Conservation (phyloP, 2,113 vertebrate species). For the Lophochroa leadbeateri region DNA sequence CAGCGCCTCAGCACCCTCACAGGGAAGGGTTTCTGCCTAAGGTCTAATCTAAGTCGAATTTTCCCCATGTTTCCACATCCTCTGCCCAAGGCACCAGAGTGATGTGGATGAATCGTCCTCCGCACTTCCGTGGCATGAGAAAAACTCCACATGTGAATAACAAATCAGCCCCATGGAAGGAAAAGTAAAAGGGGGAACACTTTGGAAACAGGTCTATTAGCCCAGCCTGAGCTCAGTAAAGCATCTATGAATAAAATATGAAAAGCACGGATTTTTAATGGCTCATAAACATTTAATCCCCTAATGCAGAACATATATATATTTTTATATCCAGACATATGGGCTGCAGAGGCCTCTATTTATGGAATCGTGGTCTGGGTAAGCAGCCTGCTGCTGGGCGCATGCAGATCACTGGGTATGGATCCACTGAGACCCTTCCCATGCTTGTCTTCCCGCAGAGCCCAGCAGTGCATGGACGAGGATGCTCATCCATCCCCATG, state of each 20-base stretch:
- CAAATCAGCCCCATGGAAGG: not conserved
- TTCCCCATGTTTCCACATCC: not conserved
- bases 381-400: not conserved
- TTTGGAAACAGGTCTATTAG: not conserved
- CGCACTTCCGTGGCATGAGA: fast-evolving
- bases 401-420: not conserved
- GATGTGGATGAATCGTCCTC: fast-evolving
- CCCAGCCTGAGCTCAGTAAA: not conserved
- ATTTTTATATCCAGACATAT: not conserved
- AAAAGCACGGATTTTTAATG: constrained; percentile 7
- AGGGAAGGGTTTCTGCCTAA: not conserved
- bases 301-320: not conserved
- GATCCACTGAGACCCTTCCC: not conserved
- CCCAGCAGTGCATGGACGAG: fast-evolving
- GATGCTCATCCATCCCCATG: fast-evolving
- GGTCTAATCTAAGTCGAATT: not conserved
- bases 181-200: not conserved
- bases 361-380: not conserved
- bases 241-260: constrained; percentile 10
- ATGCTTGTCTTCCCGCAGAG: not conserved
- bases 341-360: not conserved
- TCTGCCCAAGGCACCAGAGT: fast-evolving
- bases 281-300: constrained; percentile 35
- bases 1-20: not conserved
- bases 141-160: not conserved